Evolutionary conservation across 2,888 invertebrate genomes (phyloP).

Genomic region (Drosophila limbata): DNA sequence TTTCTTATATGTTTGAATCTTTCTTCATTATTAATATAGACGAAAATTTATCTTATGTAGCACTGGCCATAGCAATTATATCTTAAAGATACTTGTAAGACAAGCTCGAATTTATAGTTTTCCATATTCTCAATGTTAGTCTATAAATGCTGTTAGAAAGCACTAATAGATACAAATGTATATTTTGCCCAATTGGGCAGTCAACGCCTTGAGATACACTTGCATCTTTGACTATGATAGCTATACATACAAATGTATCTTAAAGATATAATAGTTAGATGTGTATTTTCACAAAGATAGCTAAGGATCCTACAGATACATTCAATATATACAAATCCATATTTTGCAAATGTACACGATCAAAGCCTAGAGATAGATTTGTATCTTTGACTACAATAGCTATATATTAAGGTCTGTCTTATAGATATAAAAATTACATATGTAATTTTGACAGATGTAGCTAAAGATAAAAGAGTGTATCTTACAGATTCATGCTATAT

Average conservation of each 20-base stretch:
- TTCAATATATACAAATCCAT: background rate
- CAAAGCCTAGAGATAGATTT: slow-evolving; percentile 4
- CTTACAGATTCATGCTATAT: too few relatives aligned
- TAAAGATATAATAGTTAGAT: too few relatives aligned
- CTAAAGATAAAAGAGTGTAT: too few relatives aligned
- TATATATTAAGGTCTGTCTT: background rate
- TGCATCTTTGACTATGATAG: background rate
- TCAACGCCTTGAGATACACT: slow-evolving; percentile 1
- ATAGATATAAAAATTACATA: too few relatives aligned
- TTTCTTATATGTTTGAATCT: background rate
- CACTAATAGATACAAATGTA: background rate
- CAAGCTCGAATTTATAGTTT: background rate
- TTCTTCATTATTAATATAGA: background rate
- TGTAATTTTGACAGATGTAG: too few relatives aligned
- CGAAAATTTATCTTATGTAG: background rate
- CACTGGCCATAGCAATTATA: background rate
- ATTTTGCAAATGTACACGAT: background rate
- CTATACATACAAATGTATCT: background rate
- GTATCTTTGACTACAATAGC: background rate
- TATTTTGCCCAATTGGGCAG: background rate
- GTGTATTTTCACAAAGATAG: too few relatives aligned
- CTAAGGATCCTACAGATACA: too few relatives aligned
- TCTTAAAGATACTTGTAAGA: background rate
- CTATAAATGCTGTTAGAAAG: background rate
- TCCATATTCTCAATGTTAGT: background rate